A percentile compares a stretch with the other conserved stretches of the same genome.
phyloP scores from a whole-genome alignment of 2,888 invertebrate genomes.

The Hypercompe scribonia region DNA sequence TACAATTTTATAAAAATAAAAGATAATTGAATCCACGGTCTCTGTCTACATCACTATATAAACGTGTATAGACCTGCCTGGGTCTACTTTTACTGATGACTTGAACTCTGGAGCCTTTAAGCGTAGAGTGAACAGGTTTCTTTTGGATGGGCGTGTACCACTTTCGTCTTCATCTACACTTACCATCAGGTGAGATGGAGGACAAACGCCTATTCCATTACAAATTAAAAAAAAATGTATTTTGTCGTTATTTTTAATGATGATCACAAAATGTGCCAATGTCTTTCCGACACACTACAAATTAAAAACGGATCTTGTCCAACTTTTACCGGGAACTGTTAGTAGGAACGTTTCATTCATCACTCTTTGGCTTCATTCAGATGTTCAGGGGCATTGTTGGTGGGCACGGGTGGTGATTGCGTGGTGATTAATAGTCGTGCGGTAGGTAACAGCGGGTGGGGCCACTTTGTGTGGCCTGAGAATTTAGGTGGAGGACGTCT shows the following conservation, averaged over 20 bases:
- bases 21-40: no score
- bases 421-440: constrained; percentile 23
- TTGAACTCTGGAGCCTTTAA: no score
- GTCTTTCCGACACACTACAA: constrained; percentile 26
- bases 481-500: constrained; percentile 1
- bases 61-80: no score
- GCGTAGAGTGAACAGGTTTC: no score
- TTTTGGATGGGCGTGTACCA: no score
- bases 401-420: constrained; percentile 20
- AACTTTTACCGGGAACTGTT: constrained; percentile 56
- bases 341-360: constrained; percentile 61
- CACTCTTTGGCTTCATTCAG: constrained; percentile 54
- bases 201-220: no score
- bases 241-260: not conserved
- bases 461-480: not conserved
- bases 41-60: no score
- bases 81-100: no score
- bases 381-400: constrained; percentile 25
- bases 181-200: no score
- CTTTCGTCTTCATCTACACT: no score
- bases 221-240: no score
- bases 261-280: constrained; percentile 23
- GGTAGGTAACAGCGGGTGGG: constrained; percentile 16
- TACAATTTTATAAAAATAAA: no score
- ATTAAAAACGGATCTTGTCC: constrained; percentile 54